Base-by-base conservation (phyloP, 2,888 invertebrate species). In the Diaphora mendica region DNA sequence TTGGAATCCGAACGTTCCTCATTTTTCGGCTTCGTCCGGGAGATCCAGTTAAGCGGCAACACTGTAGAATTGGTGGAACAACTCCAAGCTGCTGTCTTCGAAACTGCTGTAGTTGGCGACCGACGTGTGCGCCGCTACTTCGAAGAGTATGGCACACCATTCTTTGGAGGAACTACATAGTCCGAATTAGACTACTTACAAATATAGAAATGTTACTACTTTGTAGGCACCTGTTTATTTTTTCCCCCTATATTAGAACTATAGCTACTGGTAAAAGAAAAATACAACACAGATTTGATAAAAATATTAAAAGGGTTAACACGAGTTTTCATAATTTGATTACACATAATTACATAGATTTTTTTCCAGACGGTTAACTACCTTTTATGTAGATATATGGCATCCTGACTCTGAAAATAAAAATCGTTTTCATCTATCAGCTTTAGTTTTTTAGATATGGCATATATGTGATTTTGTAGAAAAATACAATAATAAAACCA, bases 71-170 rank as follows among this genome's bases (percentile, higher is more conserved):
- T 92, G 44, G 86, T 91, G 3, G 86, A 91, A 51, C 87, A 91
- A 73, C 80, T 94, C 5, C 80, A 84, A n/a, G 75, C 78, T 0
- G 88, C 85, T 2, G 88, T 93, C 30, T 87, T 86, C 78, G 74
- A 80, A 26, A 83, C 82, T 8, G 78, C 79, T 0, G 73, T 71
- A 0, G 23, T 70, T 23, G 94, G 94, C 0, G 93, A 94, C 51
- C 88, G 93, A 0, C 84, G 83, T 26, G 92, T 94, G 64, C 86
- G 91, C 17, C 86, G 94, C 5, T 94, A 94, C 80, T 94, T 89
- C 79, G 91, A 93, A 23, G 78, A 80, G 2, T 94, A 90, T 71
- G 91, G 93, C 26, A 90, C 93, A 8, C 92, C 94, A 0, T 94
- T 93, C 71, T 75, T 87, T 0, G 90, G 83, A 26, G 76, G 78